Base-by-base conservation (phyloP, 2,113 vertebrate genomes). In the Coptodon rendalli region DNA sequence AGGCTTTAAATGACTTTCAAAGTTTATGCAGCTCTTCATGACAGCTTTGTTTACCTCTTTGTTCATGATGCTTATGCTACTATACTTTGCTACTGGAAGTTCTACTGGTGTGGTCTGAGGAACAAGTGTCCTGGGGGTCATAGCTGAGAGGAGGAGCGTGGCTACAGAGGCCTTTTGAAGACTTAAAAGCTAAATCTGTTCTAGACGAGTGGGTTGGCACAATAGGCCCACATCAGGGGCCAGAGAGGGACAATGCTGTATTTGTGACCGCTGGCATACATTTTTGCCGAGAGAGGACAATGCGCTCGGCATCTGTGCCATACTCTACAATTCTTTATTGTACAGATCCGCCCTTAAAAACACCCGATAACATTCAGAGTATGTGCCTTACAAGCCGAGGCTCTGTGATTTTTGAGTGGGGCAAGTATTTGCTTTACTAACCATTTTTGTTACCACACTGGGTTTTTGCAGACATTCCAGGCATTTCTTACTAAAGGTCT, bases 241-340 rank as follows among this genome's bases (percentile, higher is more conserved):
- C 71, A 80, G 17, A 6, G 31, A 66, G 59, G 66, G 90, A 96
- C 96, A 96, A 96, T 94, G 96, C 80, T 57, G 53, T 5, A 31
- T 85, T 89, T 96, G 95, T 96, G 82, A 87, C 66, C 31, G 6
- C 66, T 83, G 84, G 93, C 94, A 94, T 91, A 92, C 94, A 92
- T 91, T 93, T 90, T 87, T 84, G 90, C 93, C 66, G 85, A 93
- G 86, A 87, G 45, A 45, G 87, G 81, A 87, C 84, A 93, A 91
- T 84, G 89, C 71, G 84, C 80, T 38, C 31, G 66, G 86, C 90
- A 43, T 94, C 86, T 89, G 87, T 89, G 92, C 82, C 87, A 68
- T 87, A 89, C 86, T 93, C 85, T 89, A 94, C 95, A 95, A 95
- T 92, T 92, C 93, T 81, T 89, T 87, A 93, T 95, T 95, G 96